Base-by-base conservation (phyloP, 1,140 invertebrate species). In the Papilio polytes region DNA sequence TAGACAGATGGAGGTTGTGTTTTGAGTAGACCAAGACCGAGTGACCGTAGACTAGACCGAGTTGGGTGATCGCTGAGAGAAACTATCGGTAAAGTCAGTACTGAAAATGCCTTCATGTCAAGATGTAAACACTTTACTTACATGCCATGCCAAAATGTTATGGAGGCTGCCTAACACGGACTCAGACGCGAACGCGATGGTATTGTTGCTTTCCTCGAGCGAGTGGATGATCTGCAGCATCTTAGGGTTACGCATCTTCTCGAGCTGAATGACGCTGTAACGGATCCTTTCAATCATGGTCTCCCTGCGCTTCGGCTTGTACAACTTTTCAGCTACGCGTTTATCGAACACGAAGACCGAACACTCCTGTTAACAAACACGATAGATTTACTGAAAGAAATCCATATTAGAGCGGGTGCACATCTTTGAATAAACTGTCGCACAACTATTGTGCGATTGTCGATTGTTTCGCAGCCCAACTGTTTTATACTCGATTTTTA, bases 281-380 rank as follows among this genome's bases (percentile, higher is more conserved):
- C 98, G 96, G n/a, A 99, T 95, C 63, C 98, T 97, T 91, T 99
- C 98, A 1, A 98, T 97, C 59, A 99, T 98, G 7, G 97, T 98
- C 89, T 99, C 98, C 90, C 98, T 98, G 63, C 98, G 96, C 86
- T 98, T 98, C 3, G 98, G 98, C 89, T 99, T 99, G 95, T 99
- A 98, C 66, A 99, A 95, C 92, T 99, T 99, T 89, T 99, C 98
- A 0, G 98, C 98, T 20, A 97, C 97, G 82, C 98, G 97, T 91
- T 99, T 99, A 91, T 99, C 99, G 92, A 99, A 99, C 46, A 99
- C 96, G 95, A 99, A 99, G 81, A 99, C 97, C 0, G 98, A 99
- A 74, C 98, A 98, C 95, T 99, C 98, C 99, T 99, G 96, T 7
- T 96, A 96, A 88, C 89, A 92, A 89, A 85, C 81, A 48, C 4